phyloP scores from a whole-genome alignment of 2,113 vertebrate species.

The Sakesphorus luctuosus region DNA sequence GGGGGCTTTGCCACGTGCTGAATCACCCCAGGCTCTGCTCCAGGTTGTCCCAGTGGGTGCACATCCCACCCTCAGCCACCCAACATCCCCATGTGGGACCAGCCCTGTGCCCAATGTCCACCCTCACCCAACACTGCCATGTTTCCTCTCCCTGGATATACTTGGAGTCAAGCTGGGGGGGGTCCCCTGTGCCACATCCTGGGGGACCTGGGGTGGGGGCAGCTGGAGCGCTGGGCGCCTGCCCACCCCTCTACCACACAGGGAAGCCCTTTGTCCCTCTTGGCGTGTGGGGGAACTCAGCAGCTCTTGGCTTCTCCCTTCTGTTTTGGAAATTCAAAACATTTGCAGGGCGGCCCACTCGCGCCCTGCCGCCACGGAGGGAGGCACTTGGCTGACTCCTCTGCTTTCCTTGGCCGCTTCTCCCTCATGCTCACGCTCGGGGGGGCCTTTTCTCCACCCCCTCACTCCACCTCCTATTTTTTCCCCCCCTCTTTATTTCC shows the following conservation, averaged over 20 bases:
- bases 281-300: constrained; percentile 40
- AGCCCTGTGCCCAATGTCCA: rapidly evolving
- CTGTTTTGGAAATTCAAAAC: constrained; percentile 67
- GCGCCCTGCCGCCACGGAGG: constrained; percentile 51
- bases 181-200: rapidly evolving
- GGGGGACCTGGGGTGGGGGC: not conserved
- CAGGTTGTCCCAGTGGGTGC: rapidly evolving
- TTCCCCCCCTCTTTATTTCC: rapidly evolving
- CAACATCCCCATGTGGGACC: rapidly evolving
- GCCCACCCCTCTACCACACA: not conserved
- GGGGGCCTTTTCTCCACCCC: not conserved
- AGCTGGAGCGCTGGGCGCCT: not conserved
- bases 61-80: not conserved
- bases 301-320: constrained; percentile 63
- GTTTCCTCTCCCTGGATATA: rapidly evolving
- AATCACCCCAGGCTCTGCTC: not conserved
- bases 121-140: rapidly evolving
- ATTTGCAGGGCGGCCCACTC: constrained; percentile 63
- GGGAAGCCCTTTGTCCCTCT: constrained; percentile 67
- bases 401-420: constrained; percentile 63
- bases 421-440: not conserved
- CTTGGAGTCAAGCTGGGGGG: rapidly evolving
- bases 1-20: rapidly evolving
- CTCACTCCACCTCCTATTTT: not conserved
- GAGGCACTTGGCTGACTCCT: constrained; percentile 62